Evolutionary conservation across 1,140 invertebrate species (phyloP), one percentile per base, ranked within the genome.

Genomic region (Hetaerina americana): DNA sequence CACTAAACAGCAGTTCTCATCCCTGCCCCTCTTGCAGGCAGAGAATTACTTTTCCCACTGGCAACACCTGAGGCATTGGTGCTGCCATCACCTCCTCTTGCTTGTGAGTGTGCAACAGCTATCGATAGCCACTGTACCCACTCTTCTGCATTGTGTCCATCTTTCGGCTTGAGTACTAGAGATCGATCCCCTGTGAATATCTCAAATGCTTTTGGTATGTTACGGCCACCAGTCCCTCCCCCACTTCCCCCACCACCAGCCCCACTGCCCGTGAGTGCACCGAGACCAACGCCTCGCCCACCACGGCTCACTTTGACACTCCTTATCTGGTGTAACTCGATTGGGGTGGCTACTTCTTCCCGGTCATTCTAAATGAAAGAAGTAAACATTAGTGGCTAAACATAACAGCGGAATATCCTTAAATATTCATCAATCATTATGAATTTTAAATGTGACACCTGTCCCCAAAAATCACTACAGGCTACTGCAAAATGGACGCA

Each of bases 191-290:
- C 91, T 0, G 95, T 96, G 81, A 97, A 97, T 74, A 97, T 96
- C 84, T 97, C 95, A 83, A 97, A 97, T 0, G 94, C 94, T 81
- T 94, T 95, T 10, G 95, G 94, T 78, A 97, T 95, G 78, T 94
- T 94, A 70, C 92, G 86, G 67, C 89, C 91, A 57, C 40, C 40
- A 18, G 40, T n/a, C 2, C 40, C 40, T 12, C 40, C 40, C 15
- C 40, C 22, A 18, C 40, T n/a, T 5, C 40, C 67, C 24, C 90
- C 89, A 71, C 92, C 84, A 0, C 89, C 90, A 10, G 95, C 94
- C 80, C 40, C 40, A 57, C 40, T 57, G 40, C 40, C 40, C 22
- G 40, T 57, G 3, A 57, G 10, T 57, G 40, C 40, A 18, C 40
- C 40, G 22, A 57, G 40, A 1, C 40, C 40, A 12, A 57, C 40